Conservation (phyloP, 2,797 vertebrate species). For the Trachops cirrhosus region DNA sequence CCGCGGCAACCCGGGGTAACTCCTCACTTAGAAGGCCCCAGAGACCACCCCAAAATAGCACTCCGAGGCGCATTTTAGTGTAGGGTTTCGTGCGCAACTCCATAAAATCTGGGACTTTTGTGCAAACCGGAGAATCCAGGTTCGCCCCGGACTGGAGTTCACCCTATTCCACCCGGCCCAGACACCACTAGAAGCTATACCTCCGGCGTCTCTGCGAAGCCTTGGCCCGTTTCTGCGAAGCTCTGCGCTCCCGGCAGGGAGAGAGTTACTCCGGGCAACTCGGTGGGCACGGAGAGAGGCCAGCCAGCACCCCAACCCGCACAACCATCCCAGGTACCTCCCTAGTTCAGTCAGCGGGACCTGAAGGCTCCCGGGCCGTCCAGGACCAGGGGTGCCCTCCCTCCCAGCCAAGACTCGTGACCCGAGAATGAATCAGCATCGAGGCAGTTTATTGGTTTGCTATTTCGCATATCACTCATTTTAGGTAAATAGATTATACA, state of each 20-base stretch:
- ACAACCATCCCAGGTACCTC: neutral
- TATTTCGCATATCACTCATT: slow-evolving; percentile 80
- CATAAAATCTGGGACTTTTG: slow-evolving; percentile 26
- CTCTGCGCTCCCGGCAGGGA: neutral
- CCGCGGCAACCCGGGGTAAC: slow-evolving; percentile 72
- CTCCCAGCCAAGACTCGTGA: neutral
- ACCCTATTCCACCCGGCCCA: neutral
- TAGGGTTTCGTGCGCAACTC: neutral
- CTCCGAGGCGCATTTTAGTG: neutral
- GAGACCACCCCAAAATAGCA: slow-evolving; percentile 46
- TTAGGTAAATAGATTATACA: slow-evolving; percentile 83
- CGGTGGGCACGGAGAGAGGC: rapidly evolving
- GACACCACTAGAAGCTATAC: slow-evolving; percentile 13
- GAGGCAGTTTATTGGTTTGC: slow-evolving; percentile 74
- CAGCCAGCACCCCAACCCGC: neutral
- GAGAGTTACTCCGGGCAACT: neutral
- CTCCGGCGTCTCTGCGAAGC: neutral
- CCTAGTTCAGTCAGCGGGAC: neutral
- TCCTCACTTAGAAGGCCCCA: slow-evolving; percentile 76
- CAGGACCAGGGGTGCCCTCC: neutral
- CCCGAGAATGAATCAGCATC: slow-evolving; percentile 58
- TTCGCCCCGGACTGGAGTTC: neutral
- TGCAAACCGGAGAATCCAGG: neutral
- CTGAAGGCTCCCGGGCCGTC: neutral
- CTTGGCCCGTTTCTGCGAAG: neutral